Base-by-base conservation (phyloP, 2,888 invertebrate species). In the Cephalotes varians region DNA sequence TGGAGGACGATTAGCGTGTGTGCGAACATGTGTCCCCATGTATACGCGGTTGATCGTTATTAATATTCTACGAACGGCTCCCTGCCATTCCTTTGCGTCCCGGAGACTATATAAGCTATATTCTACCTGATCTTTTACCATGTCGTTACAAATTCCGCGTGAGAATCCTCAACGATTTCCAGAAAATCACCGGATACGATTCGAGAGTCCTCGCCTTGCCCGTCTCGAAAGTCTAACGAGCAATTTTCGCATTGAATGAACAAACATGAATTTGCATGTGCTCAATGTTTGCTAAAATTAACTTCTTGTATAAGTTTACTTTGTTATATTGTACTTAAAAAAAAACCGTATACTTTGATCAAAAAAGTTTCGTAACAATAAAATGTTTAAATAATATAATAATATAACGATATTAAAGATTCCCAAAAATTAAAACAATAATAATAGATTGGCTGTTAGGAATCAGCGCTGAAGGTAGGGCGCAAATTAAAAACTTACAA, bases 61-160 rank as follows among this genome's bases (percentile, higher is more conserved):
- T 92, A 92, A 92, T 92, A 92, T 92, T 92, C 92, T 84, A 90
- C 77, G 86, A 86, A 87, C 87, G 86, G 76, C 87, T 84, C 87
- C 84, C 84, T 81, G 82, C 85, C 90, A 87, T 90, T 89, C 89
- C 89, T 88, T 83, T 81, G 85, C 87, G 87, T 88, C 79, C 76
- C 73, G 71, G 81, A 74, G 69, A 54, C 79, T 62, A 73, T 80
- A 79, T 69, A 64, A 44, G 71, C 69, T 81, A 58, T 71, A 60
- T 76, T 65, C 85, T 85, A 82, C 74, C 84, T 77, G 64, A 37
- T 84, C 82, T 83, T 82, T 73, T 76, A 69, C 62, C 83, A 60
- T 84, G 69, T 72, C 80, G 82, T 86, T 82, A 85, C 88, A 71
- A 86, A 89, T 89, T 85, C 88, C 80, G 80, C 86, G 88, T 80